Evolutionary conservation across 2,113 vertebrate genomes (phyloP).

Genomic region (Ctenodactylus gundi): DNA sequence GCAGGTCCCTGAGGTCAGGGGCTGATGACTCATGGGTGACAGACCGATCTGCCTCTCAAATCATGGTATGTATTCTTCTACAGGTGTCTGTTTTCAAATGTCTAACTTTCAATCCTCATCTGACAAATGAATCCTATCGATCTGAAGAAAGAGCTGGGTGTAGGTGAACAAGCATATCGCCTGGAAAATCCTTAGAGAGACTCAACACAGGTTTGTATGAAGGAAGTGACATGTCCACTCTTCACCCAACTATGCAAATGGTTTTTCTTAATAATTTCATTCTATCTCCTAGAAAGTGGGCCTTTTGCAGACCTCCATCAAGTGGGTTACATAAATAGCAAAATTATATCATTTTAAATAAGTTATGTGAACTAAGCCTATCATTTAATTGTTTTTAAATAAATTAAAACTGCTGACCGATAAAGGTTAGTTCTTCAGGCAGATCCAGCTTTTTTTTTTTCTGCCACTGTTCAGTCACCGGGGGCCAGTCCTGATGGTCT

Average conservation of each 20-base stretch:
- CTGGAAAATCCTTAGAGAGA: not conserved
- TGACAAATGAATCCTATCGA: not conserved
- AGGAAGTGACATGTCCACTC: not conserved
- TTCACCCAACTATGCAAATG: not conserved
- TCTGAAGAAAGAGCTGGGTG: not conserved
- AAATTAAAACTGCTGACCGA: not conserved
- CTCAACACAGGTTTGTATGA: not conserved
- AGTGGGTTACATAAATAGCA: not conserved
- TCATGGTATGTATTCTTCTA: not conserved
- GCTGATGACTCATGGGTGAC: not conserved
- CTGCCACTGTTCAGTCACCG: not conserved
- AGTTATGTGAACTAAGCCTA: not conserved
- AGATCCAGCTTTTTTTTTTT: not conserved
- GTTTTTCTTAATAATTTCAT: constrained; percentile 20
- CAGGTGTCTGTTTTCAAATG: not conserved
- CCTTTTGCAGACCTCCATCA: not conserved
- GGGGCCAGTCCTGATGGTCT: not conserved
- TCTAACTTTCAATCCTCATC: not conserved
- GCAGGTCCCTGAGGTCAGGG: not conserved
- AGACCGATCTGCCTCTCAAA: not conserved
- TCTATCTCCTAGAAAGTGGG: not conserved
- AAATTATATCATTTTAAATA: not conserved
- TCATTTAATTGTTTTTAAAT: not conserved
- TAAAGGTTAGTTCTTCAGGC: not conserved
- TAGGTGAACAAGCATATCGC: not conserved